These are phyloP conservation scores for Sussaba pulchella DNA, from an alignment of 2,888 invertebrate genomes.

Conservation along the genomic window DNA sequence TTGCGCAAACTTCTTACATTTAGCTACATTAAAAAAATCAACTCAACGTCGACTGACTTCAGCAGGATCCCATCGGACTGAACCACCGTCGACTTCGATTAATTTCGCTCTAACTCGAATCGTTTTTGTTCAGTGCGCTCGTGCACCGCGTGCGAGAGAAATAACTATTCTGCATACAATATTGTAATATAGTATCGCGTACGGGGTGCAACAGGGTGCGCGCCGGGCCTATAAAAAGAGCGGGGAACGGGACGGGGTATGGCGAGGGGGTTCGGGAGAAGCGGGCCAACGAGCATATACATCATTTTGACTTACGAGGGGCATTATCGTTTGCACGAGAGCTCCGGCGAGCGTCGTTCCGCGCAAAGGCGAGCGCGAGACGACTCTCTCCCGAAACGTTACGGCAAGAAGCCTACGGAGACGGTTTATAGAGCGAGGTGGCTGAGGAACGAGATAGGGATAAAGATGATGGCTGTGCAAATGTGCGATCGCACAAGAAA, in stretches of 20 bases:
- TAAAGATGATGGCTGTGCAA: not conserved
- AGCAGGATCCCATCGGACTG: too few species aligned
- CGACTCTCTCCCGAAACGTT: too few species aligned
- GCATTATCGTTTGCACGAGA: constrained; percentile 76
- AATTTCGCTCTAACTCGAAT: too few species aligned
- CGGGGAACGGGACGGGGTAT: constrained; percentile 45
- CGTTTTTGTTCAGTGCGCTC: not conserved
- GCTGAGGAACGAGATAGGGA: constrained; percentile 36
- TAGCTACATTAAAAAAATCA: too few species aligned
- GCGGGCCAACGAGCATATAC: constrained; percentile 77
- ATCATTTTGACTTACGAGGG: constrained; percentile 81
- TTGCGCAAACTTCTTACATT: too few species aligned
- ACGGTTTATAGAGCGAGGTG: constrained; percentile 50
- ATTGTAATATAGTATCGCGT: constrained; percentile 35
- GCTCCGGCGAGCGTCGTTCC: constrained; percentile 37
- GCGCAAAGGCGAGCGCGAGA: constrained; percentile 44
- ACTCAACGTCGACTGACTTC: too few species aligned
- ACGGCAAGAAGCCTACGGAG: constrained; percentile 42
- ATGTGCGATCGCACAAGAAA: constrained; percentile 43
- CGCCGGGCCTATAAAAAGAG: constrained; percentile 25
- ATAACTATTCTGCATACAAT: constrained; percentile 5
- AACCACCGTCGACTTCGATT: too few species aligned
- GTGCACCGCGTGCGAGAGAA: not conserved
- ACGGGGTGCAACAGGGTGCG: constrained; percentile 14
- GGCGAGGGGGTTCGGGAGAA: constrained; percentile 69